Conservation (phyloP, 2,113 vertebrate species). For the Melanerpes formicivorus region DNA sequence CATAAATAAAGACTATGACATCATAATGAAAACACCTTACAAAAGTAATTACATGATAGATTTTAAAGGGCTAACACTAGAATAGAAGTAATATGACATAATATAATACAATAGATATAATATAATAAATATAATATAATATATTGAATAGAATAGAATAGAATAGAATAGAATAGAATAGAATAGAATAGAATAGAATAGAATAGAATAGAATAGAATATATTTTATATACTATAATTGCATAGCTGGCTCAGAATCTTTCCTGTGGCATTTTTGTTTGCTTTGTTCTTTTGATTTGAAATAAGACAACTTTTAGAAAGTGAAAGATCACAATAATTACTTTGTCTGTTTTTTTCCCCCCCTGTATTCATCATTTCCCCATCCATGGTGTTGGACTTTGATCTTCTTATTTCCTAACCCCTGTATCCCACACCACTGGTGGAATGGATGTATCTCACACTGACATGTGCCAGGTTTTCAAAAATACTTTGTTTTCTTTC, state of each 20-base stretch:
- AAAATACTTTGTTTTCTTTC: slow-evolving; percentile 62
- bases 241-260: neutral
- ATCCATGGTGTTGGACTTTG: neutral
- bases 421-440: neutral
- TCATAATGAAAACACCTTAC: neutral
- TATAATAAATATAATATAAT: too few relatives aligned
- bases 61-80: neutral
- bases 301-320: neutral
- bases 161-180: too few relatives aligned
- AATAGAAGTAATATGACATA: too few relatives aligned
- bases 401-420: neutral
- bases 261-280: neutral
- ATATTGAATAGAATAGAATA: too few relatives aligned
- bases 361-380: neutral
- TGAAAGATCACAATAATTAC: neutral
- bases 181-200: too few relatives aligned
- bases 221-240: neutral
- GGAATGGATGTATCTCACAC: neutral
- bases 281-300: neutral
- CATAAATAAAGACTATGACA: neutral
- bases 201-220: too few relatives aligned
- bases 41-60: neutral
- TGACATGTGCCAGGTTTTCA: neutral
- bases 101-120: too few relatives aligned
- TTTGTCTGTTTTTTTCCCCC: neutral